phyloP scores from a whole-genome alignment of 2,113 vertebrate species.

The Hypomesus transpacificus region DNA sequence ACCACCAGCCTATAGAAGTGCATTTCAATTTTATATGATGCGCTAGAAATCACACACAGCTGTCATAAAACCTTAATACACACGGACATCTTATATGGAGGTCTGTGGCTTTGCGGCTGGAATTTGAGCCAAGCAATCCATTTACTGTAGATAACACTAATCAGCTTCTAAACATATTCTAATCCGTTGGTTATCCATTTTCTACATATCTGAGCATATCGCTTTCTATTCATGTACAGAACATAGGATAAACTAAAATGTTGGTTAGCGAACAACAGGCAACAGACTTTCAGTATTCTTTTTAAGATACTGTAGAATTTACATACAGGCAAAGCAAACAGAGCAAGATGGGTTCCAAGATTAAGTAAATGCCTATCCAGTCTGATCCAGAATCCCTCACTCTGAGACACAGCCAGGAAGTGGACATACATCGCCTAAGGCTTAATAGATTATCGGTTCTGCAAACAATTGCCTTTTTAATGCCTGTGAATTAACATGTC shows the following conservation, averaged over 20 bases:
- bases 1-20: slow-evolving; percentile 56
- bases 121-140: background rate
- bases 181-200: no score
- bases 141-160: background rate
- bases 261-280: no score
- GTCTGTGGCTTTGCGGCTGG: slow-evolving; percentile 8
- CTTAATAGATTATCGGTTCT: slow-evolving; percentile 77
- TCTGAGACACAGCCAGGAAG: slow-evolving; percentile 61
- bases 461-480: slow-evolving; percentile 79
- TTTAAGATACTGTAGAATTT: no score
- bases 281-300: no score
- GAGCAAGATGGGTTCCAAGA: slow-evolving; percentile 49
- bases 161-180: no score
- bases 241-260: no score
- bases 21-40: slow-evolving; percentile 57
- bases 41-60: slow-evolving; percentile 58
- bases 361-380: slow-evolving; percentile 59
- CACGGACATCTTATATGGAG: slow-evolving; percentile 42
- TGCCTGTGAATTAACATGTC: slow-evolving; percentile 80
- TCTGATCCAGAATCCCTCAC: slow-evolving; percentile 64
- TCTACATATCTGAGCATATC: no score
- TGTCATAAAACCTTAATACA: slow-evolving; percentile 61
- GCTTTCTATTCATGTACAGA: no score
- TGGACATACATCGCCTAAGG: slow-evolving; percentile 69
- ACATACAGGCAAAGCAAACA: background rate